Evolutionary conservation across 1,140 invertebrate species (phyloP).

Genomic region (Sycophila sp.): DNA sequence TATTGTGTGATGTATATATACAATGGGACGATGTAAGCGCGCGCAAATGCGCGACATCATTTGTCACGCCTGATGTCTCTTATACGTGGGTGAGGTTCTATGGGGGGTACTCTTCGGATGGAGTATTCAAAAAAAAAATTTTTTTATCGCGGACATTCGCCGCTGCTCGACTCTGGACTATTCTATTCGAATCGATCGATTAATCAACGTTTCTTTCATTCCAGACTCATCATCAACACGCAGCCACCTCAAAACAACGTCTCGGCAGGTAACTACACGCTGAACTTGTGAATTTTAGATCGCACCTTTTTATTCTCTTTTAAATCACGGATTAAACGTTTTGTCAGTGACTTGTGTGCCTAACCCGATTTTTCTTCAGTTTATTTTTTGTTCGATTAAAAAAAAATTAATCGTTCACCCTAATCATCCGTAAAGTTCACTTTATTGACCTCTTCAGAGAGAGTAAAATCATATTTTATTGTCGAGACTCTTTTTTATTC

Average conservation of each 20-base stretch:
- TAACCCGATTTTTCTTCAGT: slow-evolving; percentile 9
- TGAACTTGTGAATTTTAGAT: no score
- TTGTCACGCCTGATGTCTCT: background rate
- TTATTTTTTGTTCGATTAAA: background rate
- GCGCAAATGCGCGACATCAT: no score
- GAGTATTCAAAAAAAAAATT: no score
- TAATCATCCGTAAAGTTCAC: no score
- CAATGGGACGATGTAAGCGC: no score
- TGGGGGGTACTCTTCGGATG: no score
- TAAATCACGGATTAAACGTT: background rate
- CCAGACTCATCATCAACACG: slow-evolving; percentile 63
- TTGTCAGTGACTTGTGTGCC: slow-evolving; percentile 26
- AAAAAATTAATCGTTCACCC: no score
- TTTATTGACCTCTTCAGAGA: no score
- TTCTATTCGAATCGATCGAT: background rate
- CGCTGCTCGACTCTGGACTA: background rate
- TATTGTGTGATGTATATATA: no score
- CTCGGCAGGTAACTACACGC: slow-evolving; percentile 55
- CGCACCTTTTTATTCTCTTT: background rate
- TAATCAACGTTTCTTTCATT: slow-evolving; percentile 41
- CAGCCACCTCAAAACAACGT: slow-evolving; percentile 63
- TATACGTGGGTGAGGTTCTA: background rate
- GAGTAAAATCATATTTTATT: no score
- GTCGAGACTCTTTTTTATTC: no score
- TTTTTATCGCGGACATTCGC: background rate